phyloP scores from a whole-genome alignment of 1,140 invertebrate species.

The Anoplolepis gracilipes region DNA sequence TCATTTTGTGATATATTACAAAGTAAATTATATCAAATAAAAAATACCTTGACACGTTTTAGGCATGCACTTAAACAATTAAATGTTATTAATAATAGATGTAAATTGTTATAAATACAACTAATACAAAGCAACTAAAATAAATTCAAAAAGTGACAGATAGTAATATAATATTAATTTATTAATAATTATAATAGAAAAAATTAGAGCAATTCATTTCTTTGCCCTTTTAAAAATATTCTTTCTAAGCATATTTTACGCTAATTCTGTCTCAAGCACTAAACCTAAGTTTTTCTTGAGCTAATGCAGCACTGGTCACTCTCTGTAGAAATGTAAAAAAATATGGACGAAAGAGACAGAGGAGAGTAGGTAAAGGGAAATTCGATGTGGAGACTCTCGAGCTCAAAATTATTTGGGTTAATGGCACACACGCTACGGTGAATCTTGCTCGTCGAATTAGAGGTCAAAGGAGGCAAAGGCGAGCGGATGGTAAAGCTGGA shows the following conservation, averaged over 20 bases:
- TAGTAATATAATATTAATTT: neutral
- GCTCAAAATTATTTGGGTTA: slow-evolving; percentile 76
- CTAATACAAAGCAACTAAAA: neutral
- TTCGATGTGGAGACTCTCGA: slow-evolving; percentile 25
- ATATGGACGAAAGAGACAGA: neutral
- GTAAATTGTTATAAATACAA: neutral
- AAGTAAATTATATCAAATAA: neutral
- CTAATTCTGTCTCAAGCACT: neutral
- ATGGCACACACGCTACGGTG: slow-evolving; percentile 67
- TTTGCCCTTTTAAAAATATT: neutral
- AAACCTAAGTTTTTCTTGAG: neutral
- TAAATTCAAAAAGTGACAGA: neutral
- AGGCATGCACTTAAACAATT: too few relatives aligned
- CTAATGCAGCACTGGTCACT: slow-evolving; percentile 1
- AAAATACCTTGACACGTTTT: neutral
- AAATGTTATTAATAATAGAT: neutral
- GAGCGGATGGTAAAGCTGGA: slow-evolving; percentile 51
- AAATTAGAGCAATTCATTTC: neutral
- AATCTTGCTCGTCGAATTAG: slow-evolving; percentile 62
- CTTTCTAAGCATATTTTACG: neutral
- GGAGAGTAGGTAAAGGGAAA: neutral
- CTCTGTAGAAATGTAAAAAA: slow-evolving; percentile 4
- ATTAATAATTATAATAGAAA: slow-evolving; percentile 9
- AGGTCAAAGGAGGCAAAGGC: slow-evolving; percentile 63
- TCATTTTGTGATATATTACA: neutral